Evolutionary conservation across 2,797 vertebrate genomes (phyloP).

Genomic region (Melanotaenia boesemani): DNA sequence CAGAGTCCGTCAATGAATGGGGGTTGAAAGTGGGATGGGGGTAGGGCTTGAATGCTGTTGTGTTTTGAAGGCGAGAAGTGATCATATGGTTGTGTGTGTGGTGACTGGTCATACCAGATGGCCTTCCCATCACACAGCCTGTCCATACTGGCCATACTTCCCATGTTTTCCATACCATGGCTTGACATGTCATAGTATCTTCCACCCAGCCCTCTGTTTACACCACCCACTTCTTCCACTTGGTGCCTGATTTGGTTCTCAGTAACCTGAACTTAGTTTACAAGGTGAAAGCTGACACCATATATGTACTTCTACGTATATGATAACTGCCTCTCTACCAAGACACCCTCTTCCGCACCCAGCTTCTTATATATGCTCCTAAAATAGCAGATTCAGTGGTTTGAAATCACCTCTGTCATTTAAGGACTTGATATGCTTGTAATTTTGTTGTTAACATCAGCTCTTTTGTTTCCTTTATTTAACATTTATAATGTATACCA

Average conservation of each 20-base stretch:
- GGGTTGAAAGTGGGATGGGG: slow-evolving; percentile 14
- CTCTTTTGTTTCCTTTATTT: neutral
- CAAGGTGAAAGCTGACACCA: slow-evolving; percentile 57
- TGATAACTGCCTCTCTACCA: neutral
- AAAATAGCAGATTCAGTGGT: neutral
- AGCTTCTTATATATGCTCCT: neutral
- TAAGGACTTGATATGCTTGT: neutral
- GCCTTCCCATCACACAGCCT: slow-evolving; percentile 45
- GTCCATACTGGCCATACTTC: slow-evolving; percentile 38
- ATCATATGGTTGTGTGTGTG: slow-evolving; percentile 51
- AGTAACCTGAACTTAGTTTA: slow-evolving; percentile 64
- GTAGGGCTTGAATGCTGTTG: slow-evolving; percentile 21
- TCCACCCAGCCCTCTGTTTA: slow-evolving; percentile 5
- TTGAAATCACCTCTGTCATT: neutral
- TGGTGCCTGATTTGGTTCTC: slow-evolving; percentile 44
- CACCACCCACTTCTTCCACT: slow-evolving; percentile 11
- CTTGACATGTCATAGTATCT: slow-evolving; percentile 59
- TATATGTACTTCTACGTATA: slow-evolving; percentile 20
- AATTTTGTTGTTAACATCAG: neutral
- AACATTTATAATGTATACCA: neutral
- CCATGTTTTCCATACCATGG: slow-evolving; percentile 60
- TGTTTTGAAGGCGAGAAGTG: slow-evolving; percentile 40
- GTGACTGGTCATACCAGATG: slow-evolving; percentile 62
- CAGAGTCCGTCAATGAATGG: slow-evolving; percentile 32
- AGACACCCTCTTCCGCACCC: neutral